Evolutionary conservation across 2,888 invertebrate genomes (phyloP).

Genomic region (Melanotus villosus): DNA sequence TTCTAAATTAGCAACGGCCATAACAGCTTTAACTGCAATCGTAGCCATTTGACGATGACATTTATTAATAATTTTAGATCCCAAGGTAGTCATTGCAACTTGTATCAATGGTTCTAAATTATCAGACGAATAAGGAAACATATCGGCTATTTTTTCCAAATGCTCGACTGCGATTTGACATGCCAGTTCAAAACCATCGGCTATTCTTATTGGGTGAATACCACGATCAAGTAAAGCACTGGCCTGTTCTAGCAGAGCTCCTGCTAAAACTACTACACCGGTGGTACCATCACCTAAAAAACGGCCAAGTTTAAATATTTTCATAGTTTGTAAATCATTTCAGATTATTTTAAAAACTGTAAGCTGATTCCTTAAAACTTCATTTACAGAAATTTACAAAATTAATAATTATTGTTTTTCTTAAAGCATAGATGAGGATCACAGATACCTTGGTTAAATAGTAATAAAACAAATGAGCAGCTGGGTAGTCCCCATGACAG

Average conservation of each 20-base stretch:
- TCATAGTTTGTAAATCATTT: no score
- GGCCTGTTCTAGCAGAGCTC: slow-evolving; percentile 96
- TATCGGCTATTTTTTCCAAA: slow-evolving; percentile 89
- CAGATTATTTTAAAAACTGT: no score
- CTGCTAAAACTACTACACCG: slow-evolving; percentile 91
- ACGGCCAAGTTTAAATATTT: no score
- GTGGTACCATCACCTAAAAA: slow-evolving; percentile 97
- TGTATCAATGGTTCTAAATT: slow-evolving; percentile 91
- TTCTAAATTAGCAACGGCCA: slow-evolving; percentile 95
- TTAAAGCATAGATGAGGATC: no score
- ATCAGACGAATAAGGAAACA: slow-evolving; percentile 87
- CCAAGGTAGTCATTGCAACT: slow-evolving; percentile 98
- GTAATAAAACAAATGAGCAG: no score
- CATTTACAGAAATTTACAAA: no score
- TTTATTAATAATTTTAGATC: slow-evolving; percentile 98
- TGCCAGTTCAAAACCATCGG: slow-evolving; percentile 98
- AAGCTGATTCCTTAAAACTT: no score
- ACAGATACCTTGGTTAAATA: no score
- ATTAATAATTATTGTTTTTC: no score
- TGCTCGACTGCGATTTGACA: slow-evolving; percentile 90
- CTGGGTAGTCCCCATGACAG: no score
- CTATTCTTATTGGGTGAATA: slow-evolving; percentile 98
- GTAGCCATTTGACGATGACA: slow-evolving; percentile 98
- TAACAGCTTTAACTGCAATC: slow-evolving; percentile 97
- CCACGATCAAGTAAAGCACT: slow-evolving; percentile 93